Evolutionary conservation across 2,888 invertebrate species (phyloP).

Genomic region (Acanthosepion lycidas): DNA sequence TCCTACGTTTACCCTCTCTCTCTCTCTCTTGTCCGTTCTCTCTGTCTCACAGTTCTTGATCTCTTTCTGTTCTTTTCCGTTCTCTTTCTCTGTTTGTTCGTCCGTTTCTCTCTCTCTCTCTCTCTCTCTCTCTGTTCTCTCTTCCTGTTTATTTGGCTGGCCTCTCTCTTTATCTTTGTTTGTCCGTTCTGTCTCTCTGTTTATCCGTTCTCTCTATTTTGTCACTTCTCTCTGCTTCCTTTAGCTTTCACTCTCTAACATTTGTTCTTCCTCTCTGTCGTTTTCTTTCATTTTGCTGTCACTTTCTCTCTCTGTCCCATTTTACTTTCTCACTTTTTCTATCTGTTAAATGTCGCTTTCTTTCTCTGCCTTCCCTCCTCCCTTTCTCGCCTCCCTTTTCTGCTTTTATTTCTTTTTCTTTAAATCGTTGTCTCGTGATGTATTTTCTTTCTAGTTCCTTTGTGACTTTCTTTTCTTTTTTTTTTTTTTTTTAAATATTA

Average conservation of each 20-base stretch:
- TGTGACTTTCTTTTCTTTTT: no score
- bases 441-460: no score
- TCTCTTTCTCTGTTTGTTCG: not conserved
- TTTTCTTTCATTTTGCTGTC: not conserved
- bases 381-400: no score
- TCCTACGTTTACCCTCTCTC: not conserved
- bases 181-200: not conserved
- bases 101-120: not conserved
- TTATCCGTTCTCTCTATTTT: no score
- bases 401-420: no score
- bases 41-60: not conserved
- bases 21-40: not conserved
- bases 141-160: not conserved
- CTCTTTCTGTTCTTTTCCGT: not conserved
- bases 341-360: not conserved
- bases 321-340: not conserved
- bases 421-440: no score
- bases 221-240: no score
- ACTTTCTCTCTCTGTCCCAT: not conserved
- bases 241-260: not conserved
- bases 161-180: not conserved
- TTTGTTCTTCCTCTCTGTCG: not conserved
- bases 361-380: not conserved
- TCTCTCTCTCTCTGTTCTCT: not conserved
- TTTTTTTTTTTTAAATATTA: no score